Percentiles rank a stretch among this genome's conserved stretches.
These are phyloP conservation scores for Habropoda laboriosa DNA, from an alignment of 1,140 invertebrate genomes.

Conservation along the genomic window DNA sequence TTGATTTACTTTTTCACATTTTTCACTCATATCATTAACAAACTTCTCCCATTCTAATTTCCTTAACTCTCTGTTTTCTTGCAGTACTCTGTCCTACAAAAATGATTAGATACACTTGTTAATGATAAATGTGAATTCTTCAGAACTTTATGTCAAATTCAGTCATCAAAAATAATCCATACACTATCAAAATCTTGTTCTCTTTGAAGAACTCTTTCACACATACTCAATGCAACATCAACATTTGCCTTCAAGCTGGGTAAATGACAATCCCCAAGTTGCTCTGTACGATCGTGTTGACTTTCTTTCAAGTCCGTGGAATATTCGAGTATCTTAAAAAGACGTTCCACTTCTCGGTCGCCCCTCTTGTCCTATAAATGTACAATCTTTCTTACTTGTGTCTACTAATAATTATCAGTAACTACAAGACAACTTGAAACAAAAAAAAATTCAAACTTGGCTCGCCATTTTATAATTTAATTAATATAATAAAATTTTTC, in stretches of 20 bases:
- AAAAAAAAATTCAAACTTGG: no score
- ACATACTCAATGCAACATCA: conserved; percentile 85
- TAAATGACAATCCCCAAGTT: conserved; percentile 84
- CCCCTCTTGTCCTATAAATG: conserved; percentile 86
- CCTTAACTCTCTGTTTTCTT: conserved; percentile 83
- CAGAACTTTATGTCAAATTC: no score
- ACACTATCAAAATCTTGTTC: conserved; percentile 82
- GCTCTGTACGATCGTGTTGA: conserved; percentile 85
- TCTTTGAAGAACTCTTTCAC: conserved; percentile 82
- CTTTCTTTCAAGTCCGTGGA: conserved; percentile 89
- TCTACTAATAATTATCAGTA: no score
- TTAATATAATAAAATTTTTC: no score
- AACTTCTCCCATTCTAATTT: conserved; percentile 88
- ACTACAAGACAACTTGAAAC: no score
- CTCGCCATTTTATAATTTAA: no score
- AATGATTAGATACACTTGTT: not conserved
- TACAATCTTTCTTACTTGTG: no score
- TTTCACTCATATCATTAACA: conserved; percentile 88
- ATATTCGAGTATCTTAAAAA: conserved; percentile 90
- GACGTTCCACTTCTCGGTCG: conserved; percentile 89
- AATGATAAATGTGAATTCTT: not conserved
- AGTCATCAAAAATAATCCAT: conserved; percentile 38
- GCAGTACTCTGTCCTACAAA: conserved; percentile 81
- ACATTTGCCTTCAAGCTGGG: conserved; percentile 86
- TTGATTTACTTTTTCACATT: conserved; percentile 88